These are phyloP conservation scores for Phodopus roborovskii DNA, from an alignment of 2,113 vertebrate genomes.

Conservation along the genomic window DNA sequence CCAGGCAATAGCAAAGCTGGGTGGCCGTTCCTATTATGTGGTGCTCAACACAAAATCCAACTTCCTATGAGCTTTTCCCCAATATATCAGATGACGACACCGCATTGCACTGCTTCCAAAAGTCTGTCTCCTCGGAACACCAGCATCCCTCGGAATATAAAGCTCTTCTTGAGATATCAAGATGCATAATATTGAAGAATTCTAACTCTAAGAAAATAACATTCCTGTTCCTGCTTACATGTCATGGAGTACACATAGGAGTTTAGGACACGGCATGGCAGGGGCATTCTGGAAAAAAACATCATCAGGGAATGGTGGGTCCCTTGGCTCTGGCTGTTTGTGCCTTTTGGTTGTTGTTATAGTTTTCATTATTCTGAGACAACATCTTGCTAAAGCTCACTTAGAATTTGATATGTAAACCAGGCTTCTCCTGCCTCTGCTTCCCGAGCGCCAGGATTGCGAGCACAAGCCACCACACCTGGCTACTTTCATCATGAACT, in stretches of 20 bases:
- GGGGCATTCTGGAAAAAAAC: background rate
- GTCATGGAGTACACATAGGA: background rate
- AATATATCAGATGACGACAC: background rate
- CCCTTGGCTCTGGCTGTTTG: background rate
- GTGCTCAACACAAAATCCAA: background rate
- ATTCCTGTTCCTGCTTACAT: background rate
- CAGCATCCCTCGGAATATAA: background rate
- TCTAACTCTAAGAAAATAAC: conserved; percentile 9
- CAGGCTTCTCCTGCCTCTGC: background rate
- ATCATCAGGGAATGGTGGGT: background rate
- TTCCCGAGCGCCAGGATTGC: background rate
- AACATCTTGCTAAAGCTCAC: background rate
- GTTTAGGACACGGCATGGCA: background rate
- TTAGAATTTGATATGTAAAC: background rate
- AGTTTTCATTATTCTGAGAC: no score
- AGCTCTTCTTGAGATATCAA: background rate
- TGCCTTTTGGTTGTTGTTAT: background rate
- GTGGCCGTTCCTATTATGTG: background rate
- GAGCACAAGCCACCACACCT: background rate
- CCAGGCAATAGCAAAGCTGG: background rate
- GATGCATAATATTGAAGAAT: background rate
- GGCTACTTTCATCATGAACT: background rate
- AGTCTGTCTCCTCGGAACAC: conserved; percentile 16
- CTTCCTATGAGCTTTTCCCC: background rate
- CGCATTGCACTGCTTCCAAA: conserved; percentile 12